Evolutionary conservation across 1,140 invertebrate species (phyloP), one percentile per base, ranked within the genome.

Genomic region (Drosophila miranda): DNA sequence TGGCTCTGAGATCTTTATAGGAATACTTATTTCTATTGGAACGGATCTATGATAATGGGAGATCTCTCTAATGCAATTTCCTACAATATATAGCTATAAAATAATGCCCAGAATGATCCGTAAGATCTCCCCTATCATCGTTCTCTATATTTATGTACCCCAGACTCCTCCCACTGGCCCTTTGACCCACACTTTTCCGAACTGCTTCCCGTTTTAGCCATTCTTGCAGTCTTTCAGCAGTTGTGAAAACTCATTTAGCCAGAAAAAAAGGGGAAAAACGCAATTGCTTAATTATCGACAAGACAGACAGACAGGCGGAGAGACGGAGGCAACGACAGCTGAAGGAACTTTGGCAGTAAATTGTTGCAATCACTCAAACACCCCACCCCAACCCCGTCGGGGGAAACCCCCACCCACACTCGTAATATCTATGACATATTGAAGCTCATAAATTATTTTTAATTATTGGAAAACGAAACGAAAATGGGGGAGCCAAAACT

Each of bases 281-380:
- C 81, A 84, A 86, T 86, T 86, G 74, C 73, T 84, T 84, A 86
- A 86, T 84, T 86, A 86, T 80, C 64, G 63, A 84, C 23, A 26
- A 26, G 23, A 26, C 23, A 5, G 23, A 26, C 72, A 74, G 73
- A 74, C 11, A 0, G 16, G 0, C 16, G 16, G 23, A 26, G 5
- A 5, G 23, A 6, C 73, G 71, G 73, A 74, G 3, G 5, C 34
- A 38, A 13, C 11, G 34, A 13, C 64, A 80, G 74, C 49, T 41
- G 49, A 48, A 43, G 43, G 30, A 74, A 75, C 57, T 80, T 80
- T 80, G 63, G 30, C 48, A 62, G 62, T 70, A 76, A 84, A 84
- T 83, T 76, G 78, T 74, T 84, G 76, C 66, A 70, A 84, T 86
- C 80, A 84, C 56, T 86, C 81, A 84, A 43, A 44, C 13, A 59